Evolutionary conservation across 2,888 invertebrate species (phyloP), one percentile per base, ranked within the genome.

Genomic region (Linnaemya vulpina): DNA sequence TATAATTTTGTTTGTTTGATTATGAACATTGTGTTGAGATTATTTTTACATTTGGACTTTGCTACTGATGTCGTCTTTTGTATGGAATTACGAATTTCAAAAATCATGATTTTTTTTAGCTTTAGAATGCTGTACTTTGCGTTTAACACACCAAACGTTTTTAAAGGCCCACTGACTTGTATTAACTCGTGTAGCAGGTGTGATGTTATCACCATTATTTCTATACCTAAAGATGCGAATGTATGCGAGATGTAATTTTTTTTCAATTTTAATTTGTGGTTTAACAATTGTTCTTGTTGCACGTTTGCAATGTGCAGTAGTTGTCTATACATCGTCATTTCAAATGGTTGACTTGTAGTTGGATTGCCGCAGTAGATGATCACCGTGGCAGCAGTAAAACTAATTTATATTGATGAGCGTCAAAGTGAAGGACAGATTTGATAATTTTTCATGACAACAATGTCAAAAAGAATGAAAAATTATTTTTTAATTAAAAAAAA

Each of bases 341-440:
- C 20, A 62, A 70, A 60, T 43, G 49, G 15, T 71, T 35, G 43
- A 7, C 17, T 65, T 38, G 73, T 63, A 53, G 40, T 55, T 40
- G 43, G 1, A n/a, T 13, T 40, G 13, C n/a, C 20, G 30, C 53
- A 62, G 22, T 46, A 63, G 53, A 43, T 78, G 25, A 53, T 70
- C 10, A 1, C 8, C 35, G 20, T 9, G n/a, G 20, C 53, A 71
- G 35, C 38, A 38, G 22, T 58, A 49, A 62, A 65, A 74, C 58
- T 65, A 62, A 82, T 78, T 82, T 75, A 62, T 75, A 75, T 77
- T 78, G 81, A 82, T 75, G 75, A 65, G 81, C 74, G 81, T 82
- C 78, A 85, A 65, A 58, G 17, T 81, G 51, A 78, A 58, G 46
- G 81, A 82, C 78, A 85, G 55, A 38, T 82, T 82, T 75, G 5